These are phyloP conservation scores for Formica selysi DNA, from an alignment of 1,140 invertebrate genomes.

Conservation along the genomic window DNA sequence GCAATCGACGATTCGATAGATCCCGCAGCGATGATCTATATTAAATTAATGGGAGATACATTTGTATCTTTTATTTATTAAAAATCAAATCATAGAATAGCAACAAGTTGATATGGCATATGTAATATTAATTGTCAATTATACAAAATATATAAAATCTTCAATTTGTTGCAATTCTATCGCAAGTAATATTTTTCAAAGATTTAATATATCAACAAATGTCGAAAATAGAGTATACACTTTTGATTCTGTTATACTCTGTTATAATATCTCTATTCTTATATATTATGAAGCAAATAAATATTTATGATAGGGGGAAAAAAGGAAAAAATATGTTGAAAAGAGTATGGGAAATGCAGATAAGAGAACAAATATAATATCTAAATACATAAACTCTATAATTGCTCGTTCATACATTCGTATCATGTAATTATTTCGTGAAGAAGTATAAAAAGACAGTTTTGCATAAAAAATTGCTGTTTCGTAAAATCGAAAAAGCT, in stretches of 20 bases:
- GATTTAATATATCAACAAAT: background rate
- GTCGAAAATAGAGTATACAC: background rate
- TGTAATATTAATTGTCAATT: background rate
- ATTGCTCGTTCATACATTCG: conserved; percentile 35
- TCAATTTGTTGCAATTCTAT: background rate
- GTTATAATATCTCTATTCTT: background rate
- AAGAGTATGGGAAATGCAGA: background rate
- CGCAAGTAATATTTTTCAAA: background rate
- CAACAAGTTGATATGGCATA: background rate
- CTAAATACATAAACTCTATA: conserved; percentile 23
- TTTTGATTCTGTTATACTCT: background rate
- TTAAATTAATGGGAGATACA: conserved; percentile 5
- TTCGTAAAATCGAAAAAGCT: background rate
- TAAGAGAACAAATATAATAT: conserved; percentile 28
- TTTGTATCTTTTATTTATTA: background rate
- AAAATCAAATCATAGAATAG: background rate
- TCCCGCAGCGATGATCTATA: background rate
- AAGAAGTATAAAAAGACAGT: background rate
- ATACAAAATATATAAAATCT: conserved; percentile 10
- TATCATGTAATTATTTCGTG: background rate
- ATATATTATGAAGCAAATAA: conserved; percentile 5
- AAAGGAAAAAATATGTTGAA: background rate
- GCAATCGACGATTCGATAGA: background rate
- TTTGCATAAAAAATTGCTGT: background rate
- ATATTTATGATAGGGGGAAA: background rate